A percentile compares a stretch with the other conserved stretches of the same genome.
Conservation (phyloP, 2,113 vertebrate species). For the Blennius ocellaris region DNA sequence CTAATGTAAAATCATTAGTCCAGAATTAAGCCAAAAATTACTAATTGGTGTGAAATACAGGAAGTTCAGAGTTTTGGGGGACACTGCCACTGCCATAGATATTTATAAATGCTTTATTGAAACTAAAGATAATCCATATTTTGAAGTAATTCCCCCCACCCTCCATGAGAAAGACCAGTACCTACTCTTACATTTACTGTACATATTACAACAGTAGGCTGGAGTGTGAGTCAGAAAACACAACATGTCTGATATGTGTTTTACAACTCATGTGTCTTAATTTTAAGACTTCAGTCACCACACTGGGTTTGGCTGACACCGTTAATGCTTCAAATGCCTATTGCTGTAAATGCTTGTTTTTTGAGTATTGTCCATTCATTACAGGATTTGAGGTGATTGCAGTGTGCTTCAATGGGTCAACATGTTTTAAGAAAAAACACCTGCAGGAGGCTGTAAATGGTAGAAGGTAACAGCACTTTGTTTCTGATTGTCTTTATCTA, state of each 20-base stretch:
- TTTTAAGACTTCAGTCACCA: constrained; percentile 34
- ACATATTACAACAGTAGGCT: constrained; percentile 74
- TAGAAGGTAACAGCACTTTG: constrained; percentile 36
- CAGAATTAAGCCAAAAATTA: too few species aligned
- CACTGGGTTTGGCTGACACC: constrained; percentile 18
- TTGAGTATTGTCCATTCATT: constrained; percentile 14
- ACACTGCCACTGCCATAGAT: neutral
- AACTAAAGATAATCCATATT: constrained; percentile 61
- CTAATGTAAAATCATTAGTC: too few species aligned
- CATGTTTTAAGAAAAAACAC: constrained; percentile 25
- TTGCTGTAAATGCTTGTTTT: constrained; percentile 27
- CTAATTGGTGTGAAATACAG: too few species aligned
- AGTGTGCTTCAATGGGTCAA: constrained; percentile 12
- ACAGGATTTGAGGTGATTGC: constrained; percentile 13
- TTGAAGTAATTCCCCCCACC: constrained; percentile 21
- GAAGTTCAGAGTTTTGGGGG: constrained; percentile 8
- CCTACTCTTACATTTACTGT: constrained; percentile 70
- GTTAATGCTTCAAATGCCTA: constrained; percentile 20
- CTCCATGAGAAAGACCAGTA: constrained; percentile 27
- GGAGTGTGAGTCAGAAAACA: constrained; percentile 62
- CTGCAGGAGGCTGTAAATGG: constrained; percentile 36
- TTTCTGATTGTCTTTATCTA: constrained; percentile 44
- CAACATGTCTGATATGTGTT: constrained; percentile 53
- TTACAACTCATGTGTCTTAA: constrained; percentile 71
- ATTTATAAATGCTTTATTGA: constrained; percentile 69